Base-by-base conservation (phyloP, 1,140 invertebrate species). In the Bombus vancouverensis region DNA sequence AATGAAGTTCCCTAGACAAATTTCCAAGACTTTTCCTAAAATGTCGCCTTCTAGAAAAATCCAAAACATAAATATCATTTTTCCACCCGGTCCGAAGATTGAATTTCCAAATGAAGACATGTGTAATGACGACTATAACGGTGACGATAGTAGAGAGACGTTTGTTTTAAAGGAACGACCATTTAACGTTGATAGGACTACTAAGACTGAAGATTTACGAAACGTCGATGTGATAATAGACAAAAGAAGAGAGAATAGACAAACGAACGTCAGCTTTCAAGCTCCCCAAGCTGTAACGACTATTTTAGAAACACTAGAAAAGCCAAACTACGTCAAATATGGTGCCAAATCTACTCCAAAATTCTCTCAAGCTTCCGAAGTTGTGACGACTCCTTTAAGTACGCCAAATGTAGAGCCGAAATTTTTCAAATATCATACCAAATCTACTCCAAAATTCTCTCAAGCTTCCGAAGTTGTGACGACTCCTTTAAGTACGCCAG, bases 61-160 rank as follows among this genome's bases (percentile, higher is more conserved):
- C 0, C 72, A 89, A 5, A 93, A 93, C 42, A 88, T 92, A 57
- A 92, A 93, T 65, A 73, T 93, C 34, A 84, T 92, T 0, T 86
- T 92, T 0, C 70, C 86, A 1, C 22, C 13, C 0, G 13, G 6
- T 1, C 78, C 57, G 3, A 22, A 39, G 15, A 34, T n/a, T 37
- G 15, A 68, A 39, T 0, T 72, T 47, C 6, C 71, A n/a, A 8
- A 22, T 5, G 18, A 53, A 22, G 18, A 22, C 47, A 0, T 53
- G 47, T 22, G 0, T 53, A 22, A 2, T 53, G 18, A 22, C 18
- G 47, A 53, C 47, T 22, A 8, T 53, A 22, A 22, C 18, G 0
- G 18, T 53, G 5, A 53, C 6, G 1, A 53, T 8, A 53, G 0
- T 2, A 22, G 0, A 22, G 0, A 53, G 0, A 53, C 5, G 5